These are phyloP conservation scores for Drosophila acutilabella DNA, from an alignment of 2,888 invertebrate genomes.

Conservation along the genomic window DNA sequence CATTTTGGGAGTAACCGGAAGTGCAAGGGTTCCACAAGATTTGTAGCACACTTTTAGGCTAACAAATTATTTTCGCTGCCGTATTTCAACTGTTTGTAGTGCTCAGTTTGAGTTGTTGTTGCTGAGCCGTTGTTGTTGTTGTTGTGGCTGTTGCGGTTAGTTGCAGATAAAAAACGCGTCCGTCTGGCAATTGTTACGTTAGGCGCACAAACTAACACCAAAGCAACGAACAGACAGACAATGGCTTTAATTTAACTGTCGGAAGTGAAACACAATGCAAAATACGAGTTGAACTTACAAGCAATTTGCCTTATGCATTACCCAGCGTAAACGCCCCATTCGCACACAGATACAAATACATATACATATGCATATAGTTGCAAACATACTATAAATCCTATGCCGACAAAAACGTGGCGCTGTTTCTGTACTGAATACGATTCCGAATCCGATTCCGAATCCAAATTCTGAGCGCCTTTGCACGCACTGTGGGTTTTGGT, in stretches of 20 bases:
- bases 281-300: slow-evolving; percentile 79
- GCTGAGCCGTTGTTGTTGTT: slow-evolving; percentile 22
- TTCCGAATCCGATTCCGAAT: slow-evolving; percentile 30
- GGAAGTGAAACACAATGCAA: slow-evolving; percentile 81
- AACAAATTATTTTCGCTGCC: slow-evolving; percentile 76
- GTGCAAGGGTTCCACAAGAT: slow-evolving; percentile 42
- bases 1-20: slow-evolving; percentile 45
- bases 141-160: slow-evolving; percentile 48
- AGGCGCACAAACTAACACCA: slow-evolving; percentile 67
- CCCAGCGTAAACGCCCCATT: slow-evolving; percentile 21
- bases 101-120: slow-evolving; percentile 10
- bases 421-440: slow-evolving; percentile 64
- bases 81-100: slow-evolving; percentile 58
- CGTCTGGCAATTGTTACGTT: slow-evolving; percentile 75
- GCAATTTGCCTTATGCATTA: slow-evolving; percentile 77
- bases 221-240: slow-evolving; percentile 55
- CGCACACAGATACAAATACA: neutral
- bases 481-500: slow-evolving; percentile 55
- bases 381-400: slow-evolving; percentile 60
- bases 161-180: slow-evolving; percentile 57
- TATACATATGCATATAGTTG: slow-evolving; percentile 31
- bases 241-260: slow-evolving; percentile 83
- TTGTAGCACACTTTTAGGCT: slow-evolving; percentile 65
- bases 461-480: slow-evolving; percentile 58
- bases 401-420: slow-evolving; percentile 71